Percentiles rank a stretch among this genome's conserved stretches.
These are phyloP conservation scores for Lophotriccus pileatus DNA, from an alignment of 2,797 vertebrate species.

Conservation along the genomic window DNA sequence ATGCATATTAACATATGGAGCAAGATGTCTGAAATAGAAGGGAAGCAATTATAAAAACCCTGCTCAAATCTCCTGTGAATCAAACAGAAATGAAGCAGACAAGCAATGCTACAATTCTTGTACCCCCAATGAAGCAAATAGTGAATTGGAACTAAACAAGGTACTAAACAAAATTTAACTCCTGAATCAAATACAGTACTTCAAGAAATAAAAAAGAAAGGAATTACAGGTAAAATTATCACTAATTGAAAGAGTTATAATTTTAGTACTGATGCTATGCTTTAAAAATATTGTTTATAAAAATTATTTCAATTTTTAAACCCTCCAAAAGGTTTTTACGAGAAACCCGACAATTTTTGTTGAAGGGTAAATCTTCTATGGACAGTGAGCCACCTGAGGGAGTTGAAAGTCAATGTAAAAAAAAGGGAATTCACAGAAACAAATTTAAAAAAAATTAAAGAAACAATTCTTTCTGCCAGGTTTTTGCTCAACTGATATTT, in stretches of 20 bases:
- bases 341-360: neutral
- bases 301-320: neutral
- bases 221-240: neutral
- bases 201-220: neutral
- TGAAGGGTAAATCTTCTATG: neutral
- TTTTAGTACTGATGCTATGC: neutral
- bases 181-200: neutral
- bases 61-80: neutral
- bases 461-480: neutral
- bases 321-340: neutral
- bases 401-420: neutral
- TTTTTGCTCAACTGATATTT: neutral
- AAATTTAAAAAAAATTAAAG: neutral
- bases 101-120: neutral
- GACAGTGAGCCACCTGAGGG: neutral
- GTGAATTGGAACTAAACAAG: neutral
- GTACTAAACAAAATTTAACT: neutral
- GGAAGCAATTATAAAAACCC: neutral
- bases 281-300: neutral
- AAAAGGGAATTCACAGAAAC: neutral
- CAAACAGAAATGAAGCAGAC: conserved; percentile 16
- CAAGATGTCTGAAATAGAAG: neutral
- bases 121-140: neutral
- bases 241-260: neutral
- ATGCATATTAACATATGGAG: neutral